Conservation (phyloP, 2,888 invertebrate species). For the Andrena praecox region DNA sequence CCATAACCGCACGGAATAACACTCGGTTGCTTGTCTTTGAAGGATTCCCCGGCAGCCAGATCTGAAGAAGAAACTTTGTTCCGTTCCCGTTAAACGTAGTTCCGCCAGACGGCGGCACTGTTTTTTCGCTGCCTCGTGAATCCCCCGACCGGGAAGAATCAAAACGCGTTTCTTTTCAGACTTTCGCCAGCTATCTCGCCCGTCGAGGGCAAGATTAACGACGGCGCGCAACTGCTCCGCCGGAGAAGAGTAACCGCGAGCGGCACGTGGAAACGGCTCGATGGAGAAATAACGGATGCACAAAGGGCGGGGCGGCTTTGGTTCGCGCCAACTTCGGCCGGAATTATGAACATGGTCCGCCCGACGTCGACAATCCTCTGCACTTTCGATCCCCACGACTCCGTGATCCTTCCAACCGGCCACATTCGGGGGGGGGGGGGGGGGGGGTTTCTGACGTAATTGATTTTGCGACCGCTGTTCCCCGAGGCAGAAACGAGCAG, state of each 20-base stretch:
- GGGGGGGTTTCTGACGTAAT: conserved; percentile 66
- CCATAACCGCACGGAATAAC: conserved; percentile 47
- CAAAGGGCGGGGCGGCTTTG: conserved; percentile 54
- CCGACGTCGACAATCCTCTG: conserved; percentile 28
- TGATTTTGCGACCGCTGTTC: conserved; percentile 72
- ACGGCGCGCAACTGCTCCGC: conserved; percentile 28
- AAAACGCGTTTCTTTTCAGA: conserved; percentile 18
- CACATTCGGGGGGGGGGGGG: conserved; percentile 49
- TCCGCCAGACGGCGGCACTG: neutral
- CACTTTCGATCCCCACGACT: conserved; percentile 58
- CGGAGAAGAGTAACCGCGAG: conserved; percentile 38
- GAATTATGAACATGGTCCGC: conserved; percentile 53
- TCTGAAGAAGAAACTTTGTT: conserved; percentile 32
- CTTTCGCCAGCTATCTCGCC: neutral
- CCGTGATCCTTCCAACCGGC: conserved; percentile 61
- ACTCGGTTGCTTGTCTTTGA: conserved; percentile 37
- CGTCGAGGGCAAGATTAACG: conserved; percentile 36
- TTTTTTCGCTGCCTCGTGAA: conserved; percentile 1
- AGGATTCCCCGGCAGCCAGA: neutral
- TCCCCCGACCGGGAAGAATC: conserved; percentile 26
- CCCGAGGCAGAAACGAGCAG: conserved; percentile 67
- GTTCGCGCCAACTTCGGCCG: conserved; percentile 55
- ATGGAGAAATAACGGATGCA: conserved; percentile 31
- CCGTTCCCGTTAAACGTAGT: neutral
- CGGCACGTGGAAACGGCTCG: neutral